Conservation (phyloP, 2,797 vertebrate species). For the Parauchenoglanis ngamensis region DNA sequence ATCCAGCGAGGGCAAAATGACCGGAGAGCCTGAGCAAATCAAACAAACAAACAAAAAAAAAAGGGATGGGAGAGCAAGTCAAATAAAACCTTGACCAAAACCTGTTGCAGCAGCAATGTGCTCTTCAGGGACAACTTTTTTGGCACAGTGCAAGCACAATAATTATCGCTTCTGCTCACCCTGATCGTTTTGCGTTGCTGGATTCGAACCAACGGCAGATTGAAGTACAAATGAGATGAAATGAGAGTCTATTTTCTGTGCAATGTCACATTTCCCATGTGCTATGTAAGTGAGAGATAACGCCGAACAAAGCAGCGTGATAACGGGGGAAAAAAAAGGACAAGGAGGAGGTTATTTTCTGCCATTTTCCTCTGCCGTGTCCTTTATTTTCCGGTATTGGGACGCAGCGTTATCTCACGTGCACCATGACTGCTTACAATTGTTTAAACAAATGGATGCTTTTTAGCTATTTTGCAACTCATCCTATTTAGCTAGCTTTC, state of each 20-base stretch:
- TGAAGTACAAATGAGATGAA: conserved; percentile 26
- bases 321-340: background rate
- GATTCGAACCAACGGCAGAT: conserved; percentile 13
- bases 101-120: background rate
- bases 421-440: background rate
- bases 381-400: background rate
- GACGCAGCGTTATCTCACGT: background rate
- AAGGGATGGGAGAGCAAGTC: background rate
- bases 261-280: conserved; percentile 26
- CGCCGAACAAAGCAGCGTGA: background rate
- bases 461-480: background rate
- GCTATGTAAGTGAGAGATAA: conserved; percentile 26
- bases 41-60: background rate
- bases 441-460: background rate
- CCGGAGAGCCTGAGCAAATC: background rate
- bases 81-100: conserved; percentile 13
- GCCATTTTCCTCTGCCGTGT: background rate
- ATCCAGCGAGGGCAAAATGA: background rate
- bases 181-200: conserved; percentile 25
- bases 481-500: background rate
- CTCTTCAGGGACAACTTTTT: conserved; percentile 3
- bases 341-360: conserved; percentile 9
- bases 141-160: background rate
- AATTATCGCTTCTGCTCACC: conserved; percentile 29
- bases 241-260: conserved; percentile 33